Percentiles rank a stretch among this genome's conserved stretches.
Conservation (phyloP, 2,113 vertebrate species). For the Balaeniceps rex region DNA sequence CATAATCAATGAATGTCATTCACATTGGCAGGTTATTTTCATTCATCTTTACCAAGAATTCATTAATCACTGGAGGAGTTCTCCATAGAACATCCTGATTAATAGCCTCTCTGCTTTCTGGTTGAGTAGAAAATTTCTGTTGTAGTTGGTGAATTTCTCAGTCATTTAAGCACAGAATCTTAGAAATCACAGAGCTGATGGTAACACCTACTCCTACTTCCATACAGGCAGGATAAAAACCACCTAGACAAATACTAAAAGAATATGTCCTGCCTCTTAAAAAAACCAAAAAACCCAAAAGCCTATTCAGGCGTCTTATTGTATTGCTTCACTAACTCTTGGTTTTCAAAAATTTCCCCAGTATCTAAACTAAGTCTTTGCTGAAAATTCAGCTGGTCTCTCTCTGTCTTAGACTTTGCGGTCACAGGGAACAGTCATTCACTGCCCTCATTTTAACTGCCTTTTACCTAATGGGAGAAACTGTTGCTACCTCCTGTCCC, state of each 20-base stretch:
- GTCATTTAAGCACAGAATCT: neutral
- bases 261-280: neutral
- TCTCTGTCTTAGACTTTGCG: neutral
- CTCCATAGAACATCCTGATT: slow-evolving; percentile 39
- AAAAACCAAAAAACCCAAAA: neutral
- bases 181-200: neutral
- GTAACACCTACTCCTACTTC: neutral
- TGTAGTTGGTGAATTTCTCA: slow-evolving; percentile 13
- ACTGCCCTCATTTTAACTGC: neutral
- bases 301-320: neutral
- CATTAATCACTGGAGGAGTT: slow-evolving; percentile 32
- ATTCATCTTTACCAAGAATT: slow-evolving; percentile 51
- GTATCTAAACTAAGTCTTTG: neutral
- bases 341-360: neutral
- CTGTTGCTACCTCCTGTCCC: neutral
- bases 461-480: neutral
- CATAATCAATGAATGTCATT: slow-evolving; percentile 48
- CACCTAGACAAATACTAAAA: neutral
- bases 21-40: slow-evolving; percentile 34
- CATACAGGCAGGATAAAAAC: neutral
- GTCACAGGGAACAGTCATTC: neutral
- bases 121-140: slow-evolving; percentile 17
- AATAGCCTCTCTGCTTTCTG: neutral
- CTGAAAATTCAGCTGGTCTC: neutral
- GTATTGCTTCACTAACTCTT: neutral